phyloP scores from a whole-genome alignment of 2,888 invertebrate genomes.

The Xanthorhoe spadicearia region DNA sequence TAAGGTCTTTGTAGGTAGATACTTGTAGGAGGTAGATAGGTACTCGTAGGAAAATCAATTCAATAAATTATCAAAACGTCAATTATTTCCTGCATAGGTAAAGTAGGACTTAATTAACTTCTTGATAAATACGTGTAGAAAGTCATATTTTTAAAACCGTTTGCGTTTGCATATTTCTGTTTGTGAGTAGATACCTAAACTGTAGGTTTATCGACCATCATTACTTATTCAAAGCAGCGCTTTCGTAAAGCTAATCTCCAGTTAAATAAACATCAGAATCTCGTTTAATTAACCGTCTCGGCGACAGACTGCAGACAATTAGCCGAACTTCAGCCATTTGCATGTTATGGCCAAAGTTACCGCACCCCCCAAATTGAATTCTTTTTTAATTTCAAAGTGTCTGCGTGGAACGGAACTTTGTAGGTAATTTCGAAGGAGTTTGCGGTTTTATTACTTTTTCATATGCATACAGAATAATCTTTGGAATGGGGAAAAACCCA shows the following conservation, averaged over 20 bases:
- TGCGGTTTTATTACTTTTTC: conserved; percentile 21
- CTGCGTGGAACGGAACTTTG: conserved; percentile 47
- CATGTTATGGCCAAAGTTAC: conserved; percentile 79
- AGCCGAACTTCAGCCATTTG: conserved; percentile 75
- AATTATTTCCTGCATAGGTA: too few species aligned
- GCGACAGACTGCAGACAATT: conserved; percentile 67
- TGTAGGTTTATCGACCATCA: too few species aligned
- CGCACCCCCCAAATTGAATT: conserved; percentile 60
- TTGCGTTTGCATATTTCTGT: too few species aligned
- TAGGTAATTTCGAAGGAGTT: conserved; percentile 21
- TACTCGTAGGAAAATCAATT: too few species aligned
- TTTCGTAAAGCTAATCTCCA: conserved; percentile 33
- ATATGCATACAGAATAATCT: not conserved
- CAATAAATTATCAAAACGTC: too few species aligned
- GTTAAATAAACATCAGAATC: conserved; percentile 50
- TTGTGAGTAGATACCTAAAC: too few species aligned
- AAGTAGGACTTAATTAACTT: too few species aligned
- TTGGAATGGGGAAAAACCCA: too few species aligned
- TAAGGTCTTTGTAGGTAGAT: too few species aligned
- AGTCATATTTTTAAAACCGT: not conserved
- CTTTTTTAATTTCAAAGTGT: conserved; percentile 66
- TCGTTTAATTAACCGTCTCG: conserved; percentile 63
- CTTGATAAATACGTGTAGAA: too few species aligned
- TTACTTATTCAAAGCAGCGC: conserved; percentile 1
- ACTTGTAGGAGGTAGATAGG: too few species aligned